Evolutionary conservation across 2,113 vertebrate genomes (phyloP).

Genomic region (Trinectes maculatus): DNA sequence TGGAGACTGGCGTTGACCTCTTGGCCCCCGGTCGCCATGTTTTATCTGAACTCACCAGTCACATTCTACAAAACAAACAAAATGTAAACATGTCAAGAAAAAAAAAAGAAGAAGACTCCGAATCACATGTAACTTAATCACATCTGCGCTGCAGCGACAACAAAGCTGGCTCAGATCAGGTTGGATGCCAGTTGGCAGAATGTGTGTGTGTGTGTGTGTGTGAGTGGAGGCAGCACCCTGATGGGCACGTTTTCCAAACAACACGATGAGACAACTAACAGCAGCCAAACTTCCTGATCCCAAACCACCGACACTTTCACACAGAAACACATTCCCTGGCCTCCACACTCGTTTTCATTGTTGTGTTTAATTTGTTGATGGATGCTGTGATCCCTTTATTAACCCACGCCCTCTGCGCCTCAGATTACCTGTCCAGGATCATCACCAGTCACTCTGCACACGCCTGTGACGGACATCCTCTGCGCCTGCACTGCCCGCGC

Average conservation of each 20-base stretch:
- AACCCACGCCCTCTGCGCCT: slow-evolving; percentile 37
- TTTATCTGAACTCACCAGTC: too few species aligned
- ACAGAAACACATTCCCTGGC: too few species aligned
- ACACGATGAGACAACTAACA: slow-evolving; percentile 27
- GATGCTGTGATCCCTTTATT: background rate
- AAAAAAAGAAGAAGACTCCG: background rate
- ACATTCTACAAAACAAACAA: background rate
- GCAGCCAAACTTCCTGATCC: too few species aligned
- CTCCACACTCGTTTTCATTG: too few species aligned
- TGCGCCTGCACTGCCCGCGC: slow-evolving; percentile 91
- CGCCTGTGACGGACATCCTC: slow-evolving; percentile 89
- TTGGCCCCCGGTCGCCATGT: too few species aligned
- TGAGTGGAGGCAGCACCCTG: too few species aligned
- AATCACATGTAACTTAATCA: slow-evolving; percentile 22
- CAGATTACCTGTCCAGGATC: slow-evolving; percentile 94
- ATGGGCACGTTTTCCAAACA: slow-evolving; percentile 14
- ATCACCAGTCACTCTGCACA: slow-evolving; percentile 91
- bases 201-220: too few species aligned
- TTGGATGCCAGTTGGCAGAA: slow-evolving; percentile 18
- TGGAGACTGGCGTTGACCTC: too few species aligned
- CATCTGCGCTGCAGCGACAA: slow-evolving; percentile 2
- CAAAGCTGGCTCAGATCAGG: slow-evolving; percentile 3
- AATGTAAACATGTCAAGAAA: background rate
- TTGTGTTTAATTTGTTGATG: too few species aligned
- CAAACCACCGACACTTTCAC: too few species aligned